Evolutionary conservation across 2,888 invertebrate species (phyloP), one percentile per base, ranked within the genome.

Genomic region (Ligdia adustata): DNA sequence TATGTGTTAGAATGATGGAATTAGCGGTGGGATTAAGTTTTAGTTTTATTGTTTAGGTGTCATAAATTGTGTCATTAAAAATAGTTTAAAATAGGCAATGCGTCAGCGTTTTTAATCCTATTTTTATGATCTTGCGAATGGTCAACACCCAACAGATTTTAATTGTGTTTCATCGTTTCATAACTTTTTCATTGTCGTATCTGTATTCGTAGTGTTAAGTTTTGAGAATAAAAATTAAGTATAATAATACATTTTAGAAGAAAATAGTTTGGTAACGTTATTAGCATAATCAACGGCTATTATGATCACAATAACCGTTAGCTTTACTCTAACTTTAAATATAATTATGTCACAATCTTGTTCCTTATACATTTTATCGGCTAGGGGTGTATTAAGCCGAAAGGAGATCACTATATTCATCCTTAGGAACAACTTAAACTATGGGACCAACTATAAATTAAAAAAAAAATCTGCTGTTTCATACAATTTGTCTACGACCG

Each of bases 1-100:
- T 70, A 72, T 72, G 75, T 70, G 75, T 73, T 60, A 70, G 57
- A 58, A 65, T 82, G 78, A 84, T 62, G 70, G 74, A 66, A 74
- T 80, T 78, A 79, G 72, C 57, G 55, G 60, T 50, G 13, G 66
- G 71, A 75, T 77, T 77, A 79, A 55, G 55, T 55, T 47, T 44
- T 38, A 28, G 48, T 49, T 44, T 48, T 32, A 52, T 57, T 67
- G 62, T 72, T 62, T 58, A 62, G 62, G 52, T 62, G 69, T 68
- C 61, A 60, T 64, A 71, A 70, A 62, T 66, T 56, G 68, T 60
- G 57, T 50, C 56, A 55, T 62, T 61, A 52, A 57, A 47, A 41
- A 50, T 52, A 54, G 57, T 60, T 52, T 15, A 37, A 46, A 33
- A 43, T 54, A 53, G 35, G 31, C 35, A 9, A 45, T 61, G 48